Base-by-base conservation (phyloP, 92 coral and sea anemone genomes). In the Paragorgia papillata region DNA sequence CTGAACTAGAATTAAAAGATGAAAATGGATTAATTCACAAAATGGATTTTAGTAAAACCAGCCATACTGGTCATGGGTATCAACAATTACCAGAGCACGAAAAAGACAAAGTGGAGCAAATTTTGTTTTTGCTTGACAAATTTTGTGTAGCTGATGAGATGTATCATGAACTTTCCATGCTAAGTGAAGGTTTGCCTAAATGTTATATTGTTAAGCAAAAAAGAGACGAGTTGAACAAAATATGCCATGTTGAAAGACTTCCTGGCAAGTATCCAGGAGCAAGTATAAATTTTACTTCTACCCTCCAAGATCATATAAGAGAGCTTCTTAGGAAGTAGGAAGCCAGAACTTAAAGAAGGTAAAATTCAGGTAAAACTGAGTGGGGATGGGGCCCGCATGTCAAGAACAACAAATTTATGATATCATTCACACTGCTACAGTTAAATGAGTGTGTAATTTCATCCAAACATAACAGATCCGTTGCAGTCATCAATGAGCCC, bases 351-450 rank as follows among this genome's bases (percentile, higher is more conserved):
- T 32, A 75, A 70, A 28, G 73, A 81, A 29, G 70, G 83, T 43
- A 76, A 85, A 17, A 66, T 55, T 18, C 61, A 66, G 66, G 80
- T 88, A 18, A 85, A 88, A 57, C 81, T 85, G 0, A 88, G 87
- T 62, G 74, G 89, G n/a, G 92, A 85, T 79, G 92, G 89, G 0
- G 92, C 92, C 9, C 63, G 66, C 43, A 82, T 86, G 86, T 82
- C 86, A 3, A 75, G 84, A 60, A n/a, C 83, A 34, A 62, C 83
- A 20, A 86, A 75, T 55, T 82, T 53, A 66, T 86, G 60, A 67
- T 82, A 10, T 82, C 84, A 29, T 86, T 74, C 48, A 57, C 83
- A 2, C 44, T 86, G 13, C 56, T 82, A 5, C 83, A 82, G 61
- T 54, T 82, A 19, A 79, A 77, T 21, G 80, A 83, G 18, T 6